These are phyloP conservation scores for Trypoxylus dichotomus DNA, from an alignment of 1,140 invertebrate species.

Conservation along the genomic window DNA sequence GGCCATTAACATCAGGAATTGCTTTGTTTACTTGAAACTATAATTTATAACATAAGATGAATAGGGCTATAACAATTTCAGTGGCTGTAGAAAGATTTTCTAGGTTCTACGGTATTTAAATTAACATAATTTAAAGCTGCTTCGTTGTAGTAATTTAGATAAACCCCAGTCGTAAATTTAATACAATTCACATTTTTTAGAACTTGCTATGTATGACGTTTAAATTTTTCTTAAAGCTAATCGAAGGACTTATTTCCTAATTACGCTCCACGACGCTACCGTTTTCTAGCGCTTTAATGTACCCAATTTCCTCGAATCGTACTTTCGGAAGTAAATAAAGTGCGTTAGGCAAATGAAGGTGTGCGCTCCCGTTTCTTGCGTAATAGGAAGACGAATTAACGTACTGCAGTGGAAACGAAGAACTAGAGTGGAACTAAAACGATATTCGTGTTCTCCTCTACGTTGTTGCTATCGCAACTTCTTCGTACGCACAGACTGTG, in stretches of 20 bases:
- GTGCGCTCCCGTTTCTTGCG: not conserved
- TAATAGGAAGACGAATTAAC: not conserved
- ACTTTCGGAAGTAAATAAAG: not conserved
- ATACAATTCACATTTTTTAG: no score
- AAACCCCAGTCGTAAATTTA: no score
- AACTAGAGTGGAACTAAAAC: conserved; percentile 14
- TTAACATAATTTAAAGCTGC: no score
- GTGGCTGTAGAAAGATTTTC: no score
- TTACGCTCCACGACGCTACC: not conserved
- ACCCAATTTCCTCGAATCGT: not conserved
- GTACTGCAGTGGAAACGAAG: not conserved
- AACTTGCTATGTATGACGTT: no score
- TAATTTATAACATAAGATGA: no score
- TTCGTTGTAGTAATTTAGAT: no score
- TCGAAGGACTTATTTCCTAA: not conserved
- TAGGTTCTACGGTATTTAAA: no score
- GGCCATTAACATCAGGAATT: no score
- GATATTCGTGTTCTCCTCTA: not conserved
- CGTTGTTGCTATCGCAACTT: not conserved
- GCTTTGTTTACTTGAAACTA: no score
- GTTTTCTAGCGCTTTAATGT: not conserved
- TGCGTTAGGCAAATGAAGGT: conserved; percentile 9
- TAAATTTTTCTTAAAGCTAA: not conserved
- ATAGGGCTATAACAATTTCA: no score
- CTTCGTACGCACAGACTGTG: not conserved